These are phyloP conservation scores for Oncorhynchus nerka DNA, from an alignment of 2,113 vertebrate genomes.

Conservation along the genomic window DNA sequence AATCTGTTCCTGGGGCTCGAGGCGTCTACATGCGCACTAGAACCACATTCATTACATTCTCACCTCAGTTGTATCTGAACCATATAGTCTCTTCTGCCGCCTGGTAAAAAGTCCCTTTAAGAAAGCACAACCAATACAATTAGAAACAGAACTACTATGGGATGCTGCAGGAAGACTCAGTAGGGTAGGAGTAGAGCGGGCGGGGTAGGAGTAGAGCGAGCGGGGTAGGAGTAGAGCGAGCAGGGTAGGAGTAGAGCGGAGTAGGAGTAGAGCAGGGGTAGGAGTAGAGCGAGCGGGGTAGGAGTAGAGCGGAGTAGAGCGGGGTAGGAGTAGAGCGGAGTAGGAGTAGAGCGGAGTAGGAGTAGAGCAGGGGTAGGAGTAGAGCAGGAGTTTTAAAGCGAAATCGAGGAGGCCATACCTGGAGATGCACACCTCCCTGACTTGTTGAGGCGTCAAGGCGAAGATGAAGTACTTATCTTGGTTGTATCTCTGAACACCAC, in stretches of 20 bases:
- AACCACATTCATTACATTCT: slow-evolving; percentile 5
- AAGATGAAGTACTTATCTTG: slow-evolving; percentile 98
- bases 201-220: fast-evolving
- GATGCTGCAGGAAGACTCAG: too few relatives aligned
- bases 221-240: fast-evolving
- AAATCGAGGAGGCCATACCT: slow-evolving; percentile 73
- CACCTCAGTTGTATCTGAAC: slow-evolving; percentile 96
- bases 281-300: too few relatives aligned
- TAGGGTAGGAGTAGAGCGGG: too few relatives aligned
- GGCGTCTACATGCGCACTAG: too few relatives aligned
- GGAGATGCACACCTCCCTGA: slow-evolving; percentile 97
- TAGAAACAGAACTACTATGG: neutral
- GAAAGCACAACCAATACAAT: slow-evolving; percentile 34
- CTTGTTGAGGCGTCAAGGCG: slow-evolving; percentile 96
- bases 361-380: too few relatives aligned
- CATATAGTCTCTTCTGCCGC: slow-evolving; percentile 92
- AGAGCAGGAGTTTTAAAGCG: slow-evolving; percentile 50
- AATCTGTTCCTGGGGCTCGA: too few relatives aligned
- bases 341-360: too few relatives aligned
- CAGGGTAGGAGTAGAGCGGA: too few relatives aligned
- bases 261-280: fast-evolving
- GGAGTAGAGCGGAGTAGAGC: too few relatives aligned
- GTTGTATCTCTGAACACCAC: slow-evolving; percentile 89
- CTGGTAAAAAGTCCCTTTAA: slow-evolving; percentile 90
- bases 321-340: fast-evolving